These are phyloP conservation scores for Lasiommata megera DNA, from an alignment of 2,888 invertebrate species.

Conservation along the genomic window DNA sequence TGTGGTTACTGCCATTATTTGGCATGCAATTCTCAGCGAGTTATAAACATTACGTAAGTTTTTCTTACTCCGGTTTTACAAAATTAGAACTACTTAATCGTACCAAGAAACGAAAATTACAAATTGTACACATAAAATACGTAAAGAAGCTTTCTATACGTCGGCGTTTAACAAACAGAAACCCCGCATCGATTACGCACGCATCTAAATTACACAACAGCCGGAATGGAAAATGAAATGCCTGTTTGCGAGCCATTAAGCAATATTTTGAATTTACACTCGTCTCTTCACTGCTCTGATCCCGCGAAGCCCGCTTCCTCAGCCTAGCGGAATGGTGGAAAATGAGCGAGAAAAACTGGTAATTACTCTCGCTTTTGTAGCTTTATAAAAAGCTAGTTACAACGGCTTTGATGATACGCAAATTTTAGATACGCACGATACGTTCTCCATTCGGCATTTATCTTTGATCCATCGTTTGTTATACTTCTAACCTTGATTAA, in stretches of 20 bases:
- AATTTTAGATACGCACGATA: background rate
- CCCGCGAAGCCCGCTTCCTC: constrained; percentile 64
- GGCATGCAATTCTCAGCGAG: no score
- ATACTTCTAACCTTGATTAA: background rate
- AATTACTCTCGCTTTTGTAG: constrained; percentile 27
- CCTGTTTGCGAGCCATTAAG: constrained; percentile 75
- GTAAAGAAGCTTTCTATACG: constrained; percentile 39
- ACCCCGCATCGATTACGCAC: constrained; percentile 63
- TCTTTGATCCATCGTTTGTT: background rate
- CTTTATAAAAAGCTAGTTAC: constrained; percentile 6
- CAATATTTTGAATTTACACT: constrained; percentile 77
- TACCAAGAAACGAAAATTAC: no score
- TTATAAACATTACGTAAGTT: no score
- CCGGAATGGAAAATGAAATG: constrained; percentile 80
- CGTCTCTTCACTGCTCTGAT: constrained; percentile 78
- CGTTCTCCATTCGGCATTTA: background rate
- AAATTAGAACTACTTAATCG: no score
- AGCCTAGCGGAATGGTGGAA: constrained; percentile 23
- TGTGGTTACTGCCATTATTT: no score
- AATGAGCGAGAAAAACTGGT: constrained; percentile 26
- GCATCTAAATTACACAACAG: constrained; percentile 72
- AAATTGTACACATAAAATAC: background rate
- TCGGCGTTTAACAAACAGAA: constrained; percentile 58
- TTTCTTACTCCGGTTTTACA: no score
- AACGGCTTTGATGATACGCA: constrained; percentile 1